Conservation (phyloP, 2,113 vertebrate genomes). For the Indicator maculatus region DNA sequence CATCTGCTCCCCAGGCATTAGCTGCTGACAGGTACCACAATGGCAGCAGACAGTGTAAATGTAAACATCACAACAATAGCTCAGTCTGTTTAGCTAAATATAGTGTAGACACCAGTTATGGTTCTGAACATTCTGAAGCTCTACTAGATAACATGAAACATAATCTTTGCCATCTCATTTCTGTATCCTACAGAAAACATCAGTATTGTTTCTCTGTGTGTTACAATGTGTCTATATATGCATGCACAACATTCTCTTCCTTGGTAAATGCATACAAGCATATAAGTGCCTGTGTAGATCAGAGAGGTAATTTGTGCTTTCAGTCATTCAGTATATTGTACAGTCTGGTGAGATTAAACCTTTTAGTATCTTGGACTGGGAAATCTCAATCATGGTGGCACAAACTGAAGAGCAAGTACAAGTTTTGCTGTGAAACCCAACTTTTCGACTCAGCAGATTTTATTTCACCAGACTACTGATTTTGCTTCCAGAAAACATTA, state of each 20-base stretch:
- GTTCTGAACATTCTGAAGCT: neutral
- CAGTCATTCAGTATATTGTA: neutral
- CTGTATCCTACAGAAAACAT: neutral
- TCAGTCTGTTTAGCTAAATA: neutral
- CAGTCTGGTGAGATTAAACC: neutral
- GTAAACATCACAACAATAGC: neutral
- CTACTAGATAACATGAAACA: neutral
- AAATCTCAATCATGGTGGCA: neutral
- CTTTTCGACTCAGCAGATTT: neutral
- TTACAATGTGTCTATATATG: neutral
- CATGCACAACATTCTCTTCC: neutral
- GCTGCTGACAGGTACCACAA: neutral
- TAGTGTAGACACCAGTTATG: neutral
- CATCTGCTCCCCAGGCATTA: neutral
- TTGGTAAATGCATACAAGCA: neutral
- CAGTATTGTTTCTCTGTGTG: neutral
- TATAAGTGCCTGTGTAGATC: neutral
- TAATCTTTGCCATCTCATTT: neutral
- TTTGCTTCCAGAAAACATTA: neutral
- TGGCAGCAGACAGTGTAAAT: neutral
- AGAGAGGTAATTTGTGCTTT: neutral
- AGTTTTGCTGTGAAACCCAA: neutral
- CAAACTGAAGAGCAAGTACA: neutral
- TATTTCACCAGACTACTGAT: neutral
- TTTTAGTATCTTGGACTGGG: neutral